These are phyloP conservation scores for Drymonia ruficornis DNA, from an alignment of 2,888 invertebrate species.

Conservation along the genomic window DNA sequence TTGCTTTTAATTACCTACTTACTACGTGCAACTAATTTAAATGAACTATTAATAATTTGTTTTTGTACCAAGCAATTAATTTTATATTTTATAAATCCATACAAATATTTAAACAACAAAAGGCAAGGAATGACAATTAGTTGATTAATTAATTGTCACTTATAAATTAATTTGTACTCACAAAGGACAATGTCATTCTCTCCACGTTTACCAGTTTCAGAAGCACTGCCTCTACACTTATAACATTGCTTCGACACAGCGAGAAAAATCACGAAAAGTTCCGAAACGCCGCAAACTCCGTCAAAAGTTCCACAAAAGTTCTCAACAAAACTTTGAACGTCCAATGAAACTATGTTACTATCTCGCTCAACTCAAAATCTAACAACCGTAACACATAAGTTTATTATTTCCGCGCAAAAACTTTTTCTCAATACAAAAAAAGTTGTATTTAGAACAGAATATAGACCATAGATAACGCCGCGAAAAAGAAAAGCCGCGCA, in stretches of 20 bases:
- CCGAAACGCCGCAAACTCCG: constrained; percentile 33
- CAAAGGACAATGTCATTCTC: constrained; percentile 84
- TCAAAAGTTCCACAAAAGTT: constrained; percentile 31
- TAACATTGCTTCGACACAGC: constrained; percentile 42
- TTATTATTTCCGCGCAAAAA: constrained; percentile 34
- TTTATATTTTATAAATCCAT: no score
- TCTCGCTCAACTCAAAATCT: constrained; percentile 18
- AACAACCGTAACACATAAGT: constrained; percentile 27
- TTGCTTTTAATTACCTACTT: no score
- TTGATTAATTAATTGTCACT: no score
- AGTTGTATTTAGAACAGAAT: constrained; percentile 65
- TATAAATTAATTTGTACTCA: constrained; percentile 54
- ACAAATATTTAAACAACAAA: no score
- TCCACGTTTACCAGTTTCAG: constrained; percentile 64
- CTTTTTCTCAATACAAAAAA: constrained; percentile 44
- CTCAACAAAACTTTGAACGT: constrained; percentile 23
- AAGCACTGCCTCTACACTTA: constrained; percentile 48
- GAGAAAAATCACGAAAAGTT: constrained; percentile 11
- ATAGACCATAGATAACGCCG: constrained; percentile 67
- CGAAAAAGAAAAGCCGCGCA: constrained; percentile 71
- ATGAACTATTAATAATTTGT: no score
- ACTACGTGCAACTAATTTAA: no score
- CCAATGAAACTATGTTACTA: constrained; percentile 19
- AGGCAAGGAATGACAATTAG: no score
- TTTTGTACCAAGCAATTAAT: no score